These are phyloP conservation scores for Catostylus mosaicus DNA, from an alignment of 30 jellyfish, hydroid and myxozoan species.

Conservation along the genomic window DNA sequence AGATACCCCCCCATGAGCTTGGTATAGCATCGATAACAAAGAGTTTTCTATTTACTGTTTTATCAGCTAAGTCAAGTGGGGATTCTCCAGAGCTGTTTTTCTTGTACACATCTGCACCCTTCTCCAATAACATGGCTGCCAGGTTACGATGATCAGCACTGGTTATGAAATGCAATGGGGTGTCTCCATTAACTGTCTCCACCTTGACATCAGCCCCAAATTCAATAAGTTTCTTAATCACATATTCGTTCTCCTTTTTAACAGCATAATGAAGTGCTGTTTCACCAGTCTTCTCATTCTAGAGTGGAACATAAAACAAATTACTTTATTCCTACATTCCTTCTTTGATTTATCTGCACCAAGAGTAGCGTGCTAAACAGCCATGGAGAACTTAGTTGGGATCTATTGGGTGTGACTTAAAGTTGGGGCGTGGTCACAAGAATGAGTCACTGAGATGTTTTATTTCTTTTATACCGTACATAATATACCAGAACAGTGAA, in stretches of 20 bases:
- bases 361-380: too few species aligned
- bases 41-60: constrained; percentile 24
- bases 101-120: constrained; percentile 51
- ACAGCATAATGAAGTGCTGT: constrained; percentile 71
- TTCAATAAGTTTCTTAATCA: constrained; percentile 40
- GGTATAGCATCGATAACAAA: too few species aligned
- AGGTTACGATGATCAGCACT: constrained; percentile 22
- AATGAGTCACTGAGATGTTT: too few species aligned
- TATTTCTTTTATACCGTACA: too few species aligned
- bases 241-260: constrained; percentile 32
- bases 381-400: too few species aligned
- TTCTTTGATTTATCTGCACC: too few species aligned
- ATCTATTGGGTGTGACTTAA: too few species aligned
- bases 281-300: constrained; percentile 47
- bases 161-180: constrained; percentile 48
- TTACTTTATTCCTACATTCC: too few species aligned
- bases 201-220: constrained; percentile 68
- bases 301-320: too few species aligned
- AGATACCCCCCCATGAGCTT: too few species aligned
- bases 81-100: constrained; percentile 39
- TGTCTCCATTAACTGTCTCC: constrained; percentile 50
- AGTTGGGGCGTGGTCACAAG: too few species aligned
- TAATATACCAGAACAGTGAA: too few species aligned
- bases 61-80: constrained; percentile 59
- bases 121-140: constrained; percentile 17